Percentiles rank a stretch among this genome's conserved stretches.
Evolutionary conservation across 2,888 invertebrate genomes (phyloP).

Genomic region (Parnassius apollo): DNA sequence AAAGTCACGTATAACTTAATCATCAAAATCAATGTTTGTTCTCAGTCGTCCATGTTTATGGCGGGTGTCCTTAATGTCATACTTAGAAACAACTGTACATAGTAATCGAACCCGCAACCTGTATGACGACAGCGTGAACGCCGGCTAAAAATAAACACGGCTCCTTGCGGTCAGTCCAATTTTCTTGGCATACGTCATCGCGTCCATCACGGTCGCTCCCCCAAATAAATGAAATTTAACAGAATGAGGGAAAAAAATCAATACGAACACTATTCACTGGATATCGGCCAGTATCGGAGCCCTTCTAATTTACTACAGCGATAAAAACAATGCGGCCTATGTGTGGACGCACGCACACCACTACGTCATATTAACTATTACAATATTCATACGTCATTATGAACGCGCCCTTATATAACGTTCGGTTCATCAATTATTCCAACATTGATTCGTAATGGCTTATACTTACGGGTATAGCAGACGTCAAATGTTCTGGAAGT

Average conservation of each 20-base stretch:
- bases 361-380: slow-evolving; percentile 44
- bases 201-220: slow-evolving; percentile 68
- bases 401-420: slow-evolving; percentile 59
- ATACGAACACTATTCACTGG: slow-evolving; percentile 54
- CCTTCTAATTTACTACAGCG: slow-evolving; percentile 74
- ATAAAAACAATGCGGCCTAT: slow-evolving; percentile 68
- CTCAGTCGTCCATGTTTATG: no score
- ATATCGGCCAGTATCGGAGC: slow-evolving; percentile 72
- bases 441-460: slow-evolving; percentile 14
- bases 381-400: slow-evolving; percentile 67
- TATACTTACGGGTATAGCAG: slow-evolving; percentile 73
- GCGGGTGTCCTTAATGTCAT: no score
- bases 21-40: no score
- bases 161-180: slow-evolving; percentile 12
- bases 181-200: slow-evolving; percentile 27
- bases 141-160: slow-evolving; percentile 6
- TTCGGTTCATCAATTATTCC: slow-evolving; percentile 54
- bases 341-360: slow-evolving; percentile 42
- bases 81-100: no score
- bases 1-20: no score
- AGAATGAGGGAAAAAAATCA: slow-evolving; percentile 81
- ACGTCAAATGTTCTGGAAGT: slow-evolving; percentile 76
- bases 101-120: slow-evolving; percentile 7
- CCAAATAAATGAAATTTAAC: slow-evolving; percentile 80
- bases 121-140: background rate